Base-by-base conservation (phyloP, 1,140 invertebrate species). In the Orchestia grillus region DNA sequence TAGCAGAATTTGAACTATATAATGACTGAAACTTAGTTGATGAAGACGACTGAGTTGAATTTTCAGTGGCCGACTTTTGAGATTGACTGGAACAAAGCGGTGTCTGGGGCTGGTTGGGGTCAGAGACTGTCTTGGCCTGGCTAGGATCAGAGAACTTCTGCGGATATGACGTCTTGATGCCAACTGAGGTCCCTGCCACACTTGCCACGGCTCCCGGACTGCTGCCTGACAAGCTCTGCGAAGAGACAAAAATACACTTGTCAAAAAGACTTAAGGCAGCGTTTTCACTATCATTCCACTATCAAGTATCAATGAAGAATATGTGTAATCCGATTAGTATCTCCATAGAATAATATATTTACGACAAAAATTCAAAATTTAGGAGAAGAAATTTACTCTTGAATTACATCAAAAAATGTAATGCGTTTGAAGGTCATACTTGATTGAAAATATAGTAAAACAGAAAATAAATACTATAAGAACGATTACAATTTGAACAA, bases 171-270 rank as follows among this genome's bases (percentile, higher is more conserved):
- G 92, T 47, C 4, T 44, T 94, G 92, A 94, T 94, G 44, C 92
- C 92, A 15, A 94, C 92, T 15, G 92, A 94, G 41, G 92, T 94
- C 8, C 92, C 92, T 44, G 92, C 15, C 6, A 94, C 92, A 40
- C 92, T 94, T 40, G 92, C 92, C 3, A 94, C 92, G 3, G 92
- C 92, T 36, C 92, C 92, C 16, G 92, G 16, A 19, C 92, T 47
- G 92, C 92, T 40, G 6, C 92, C 44, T 6, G 92, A 94, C 92
- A 94, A 47, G 47, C 92, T 94, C 92, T 94, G 92, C 36, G 47
- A 94, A 4, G 8, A 94, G 36, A 47, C 45, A 28, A 94, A 47
- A 90, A 36, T 43, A 90, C 88, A 90, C 1, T 19, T 8, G 47
- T 53, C 62, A 77, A 28, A 3, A 8, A 23, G 28, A 77, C 11